Conservation (phyloP, 2,888 invertebrate genomes). For the Ceriagrion tenellum region DNA sequence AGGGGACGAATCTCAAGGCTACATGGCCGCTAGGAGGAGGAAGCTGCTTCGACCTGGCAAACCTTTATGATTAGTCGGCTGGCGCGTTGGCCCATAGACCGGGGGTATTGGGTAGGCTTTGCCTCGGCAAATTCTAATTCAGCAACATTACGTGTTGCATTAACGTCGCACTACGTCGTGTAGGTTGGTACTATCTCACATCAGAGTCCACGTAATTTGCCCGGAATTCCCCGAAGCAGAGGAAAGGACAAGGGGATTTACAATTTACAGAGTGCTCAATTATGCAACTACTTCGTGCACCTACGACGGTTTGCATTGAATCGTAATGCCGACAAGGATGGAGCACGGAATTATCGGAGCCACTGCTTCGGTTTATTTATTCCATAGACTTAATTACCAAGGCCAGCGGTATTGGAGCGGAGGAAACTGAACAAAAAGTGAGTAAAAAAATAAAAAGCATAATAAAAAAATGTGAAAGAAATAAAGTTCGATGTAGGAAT, state of each 20-base stretch:
- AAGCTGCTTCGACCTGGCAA: neutral
- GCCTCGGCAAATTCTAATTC: neutral
- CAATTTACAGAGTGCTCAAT: neutral
- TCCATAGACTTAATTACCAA: neutral
- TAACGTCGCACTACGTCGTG: too few species aligned
- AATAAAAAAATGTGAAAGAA: too few species aligned
- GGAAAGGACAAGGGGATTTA: neutral
- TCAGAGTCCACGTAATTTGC: neutral
- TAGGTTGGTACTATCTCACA: too few species aligned
- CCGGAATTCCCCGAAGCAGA: neutral
- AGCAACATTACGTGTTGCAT: too few species aligned
- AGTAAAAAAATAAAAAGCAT: too few species aligned
- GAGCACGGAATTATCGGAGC: neutral
- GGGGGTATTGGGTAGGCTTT: neutral
- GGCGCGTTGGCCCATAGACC: neutral
- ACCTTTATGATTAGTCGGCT: neutral
- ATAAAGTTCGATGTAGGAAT: too few species aligned
- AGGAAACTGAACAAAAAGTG: too few species aligned
- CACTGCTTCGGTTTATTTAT: neutral
- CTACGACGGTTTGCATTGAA: neutral
- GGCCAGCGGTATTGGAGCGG: too few species aligned
- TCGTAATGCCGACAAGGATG: neutral
- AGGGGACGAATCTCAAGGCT: neutral
- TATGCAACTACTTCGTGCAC: neutral
- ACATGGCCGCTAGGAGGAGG: neutral